Conservation (phyloP, 2,888 invertebrate species). For the Hyles lineata region DNA sequence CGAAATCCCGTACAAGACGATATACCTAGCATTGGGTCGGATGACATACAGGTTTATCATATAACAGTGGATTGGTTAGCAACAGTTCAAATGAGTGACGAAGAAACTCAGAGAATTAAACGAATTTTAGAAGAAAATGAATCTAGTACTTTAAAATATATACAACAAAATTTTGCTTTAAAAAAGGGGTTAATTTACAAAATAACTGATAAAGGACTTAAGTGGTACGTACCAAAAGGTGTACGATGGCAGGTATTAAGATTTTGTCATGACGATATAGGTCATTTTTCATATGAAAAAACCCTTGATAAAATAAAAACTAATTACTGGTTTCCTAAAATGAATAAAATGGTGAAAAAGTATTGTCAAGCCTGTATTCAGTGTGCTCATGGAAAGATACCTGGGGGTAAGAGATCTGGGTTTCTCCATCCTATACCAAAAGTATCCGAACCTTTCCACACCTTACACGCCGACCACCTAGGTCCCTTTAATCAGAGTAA, state of each 20-base stretch:
- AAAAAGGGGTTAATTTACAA: background rate
- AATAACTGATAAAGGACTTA: background rate
- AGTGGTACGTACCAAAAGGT: background rate
- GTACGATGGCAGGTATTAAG: background rate
- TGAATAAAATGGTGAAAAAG: background rate
- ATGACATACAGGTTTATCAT: background rate
- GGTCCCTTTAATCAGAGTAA: background rate
- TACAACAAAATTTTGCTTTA: background rate
- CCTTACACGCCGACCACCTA: background rate
- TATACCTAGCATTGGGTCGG: too few relatives aligned
- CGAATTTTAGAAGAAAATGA: background rate
- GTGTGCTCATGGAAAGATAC: background rate
- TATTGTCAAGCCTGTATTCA: background rate
- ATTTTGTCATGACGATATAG: background rate
- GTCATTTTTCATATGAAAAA: background rate
- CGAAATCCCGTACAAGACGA: background rate
- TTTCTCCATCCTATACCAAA: background rate
- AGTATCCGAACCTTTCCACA: background rate
- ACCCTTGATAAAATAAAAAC: background rate
- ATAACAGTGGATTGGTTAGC: background rate
- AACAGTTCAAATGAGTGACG: background rate
- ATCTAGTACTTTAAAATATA: background rate
- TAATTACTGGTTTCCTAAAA: background rate
- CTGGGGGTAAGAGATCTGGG: background rate
- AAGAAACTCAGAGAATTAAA: background rate